These are phyloP conservation scores for Condylura cristata DNA, from an alignment of 2,113 vertebrate species.

Conservation along the genomic window DNA sequence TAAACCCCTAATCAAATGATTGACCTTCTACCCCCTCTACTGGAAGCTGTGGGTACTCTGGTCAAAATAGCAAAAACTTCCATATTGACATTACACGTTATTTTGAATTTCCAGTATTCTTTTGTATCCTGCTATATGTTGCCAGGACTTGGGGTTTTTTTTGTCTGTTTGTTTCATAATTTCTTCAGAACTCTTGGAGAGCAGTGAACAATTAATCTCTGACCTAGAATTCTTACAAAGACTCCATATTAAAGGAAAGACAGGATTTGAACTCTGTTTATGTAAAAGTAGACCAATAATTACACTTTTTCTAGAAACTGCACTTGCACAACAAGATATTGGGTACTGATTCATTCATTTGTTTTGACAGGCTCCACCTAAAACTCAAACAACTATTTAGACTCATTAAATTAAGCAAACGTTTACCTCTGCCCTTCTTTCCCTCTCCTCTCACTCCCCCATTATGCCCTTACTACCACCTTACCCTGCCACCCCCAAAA, in stretches of 20 bases:
- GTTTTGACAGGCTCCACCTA: background rate
- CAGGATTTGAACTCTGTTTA: background rate
- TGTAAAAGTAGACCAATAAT: background rate
- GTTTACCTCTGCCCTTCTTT: too few relatives aligned
- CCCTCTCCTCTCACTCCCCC: background rate
- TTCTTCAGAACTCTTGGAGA: background rate
- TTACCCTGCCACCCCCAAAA: fast-evolving
- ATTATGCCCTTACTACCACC: background rate
- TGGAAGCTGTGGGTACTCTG: conserved; percentile 70
- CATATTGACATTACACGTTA: background rate
- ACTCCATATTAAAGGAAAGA: background rate
- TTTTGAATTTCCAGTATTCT: conserved; percentile 32
- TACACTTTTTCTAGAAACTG: background rate
- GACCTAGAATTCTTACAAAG: background rate
- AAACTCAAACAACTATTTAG: background rate
- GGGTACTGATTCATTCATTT: background rate
- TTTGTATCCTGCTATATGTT: background rate
- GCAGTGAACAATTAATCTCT: background rate
- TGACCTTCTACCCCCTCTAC: conserved; percentile 83
- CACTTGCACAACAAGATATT: background rate
- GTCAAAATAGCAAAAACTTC: background rate
- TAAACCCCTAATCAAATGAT: conserved; percentile 35
- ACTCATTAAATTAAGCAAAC: background rate
- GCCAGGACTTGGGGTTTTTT: background rate
- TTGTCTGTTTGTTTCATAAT: background rate